Base-by-base conservation (phyloP, 1,140 invertebrate genomes). In the Papilio xuthus region DNA sequence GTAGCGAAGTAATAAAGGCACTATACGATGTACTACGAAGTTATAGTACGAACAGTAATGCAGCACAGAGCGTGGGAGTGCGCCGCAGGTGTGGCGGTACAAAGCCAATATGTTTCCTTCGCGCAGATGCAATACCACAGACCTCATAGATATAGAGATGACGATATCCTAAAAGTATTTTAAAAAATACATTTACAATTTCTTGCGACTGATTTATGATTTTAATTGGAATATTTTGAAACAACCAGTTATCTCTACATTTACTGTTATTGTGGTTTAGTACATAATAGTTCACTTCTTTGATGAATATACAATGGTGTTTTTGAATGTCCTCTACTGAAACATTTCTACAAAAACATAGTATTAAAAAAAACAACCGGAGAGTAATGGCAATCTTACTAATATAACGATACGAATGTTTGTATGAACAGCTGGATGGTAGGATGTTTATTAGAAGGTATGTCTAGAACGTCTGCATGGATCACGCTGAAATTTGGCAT, bases 71-170 rank as follows among this genome's bases (percentile, higher is more conserved):
- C 92, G 91, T 93, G 92, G 91, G 92, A 93, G 90, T 83, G 20
- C 77, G 85, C 88, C 85, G 92, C 92, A 93, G 92, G 92, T 92
- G 92, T 85, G 81, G 80, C 70, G 79, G 78, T 83, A 86, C 84
- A 87, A 89, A 84, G 82, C 79, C 75, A 79, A 81, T 81, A 80
- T 84, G 79, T 87, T 90, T 91, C 89, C 89, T 91, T 72, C 75
- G 79, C 69, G 85, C 88, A 91, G 91, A 92, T 92, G 91, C 82
- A 88, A 79, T 89, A 83, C 81, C 86, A 89, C 86, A 90, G 85
- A 86, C 78, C 32, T 56, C 37, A 72, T 44, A 72, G 70, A 72
- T 42, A 20, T 37, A 56, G 73, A 76, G 18, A 60, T 18, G 73
- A 10, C 53, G 0, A 76, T 56, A 53, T 67, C 8, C 12, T 73